Evolutionary conservation across 2,113 vertebrate genomes (phyloP).

Genomic region (Onychorhynchus coronatus): DNA sequence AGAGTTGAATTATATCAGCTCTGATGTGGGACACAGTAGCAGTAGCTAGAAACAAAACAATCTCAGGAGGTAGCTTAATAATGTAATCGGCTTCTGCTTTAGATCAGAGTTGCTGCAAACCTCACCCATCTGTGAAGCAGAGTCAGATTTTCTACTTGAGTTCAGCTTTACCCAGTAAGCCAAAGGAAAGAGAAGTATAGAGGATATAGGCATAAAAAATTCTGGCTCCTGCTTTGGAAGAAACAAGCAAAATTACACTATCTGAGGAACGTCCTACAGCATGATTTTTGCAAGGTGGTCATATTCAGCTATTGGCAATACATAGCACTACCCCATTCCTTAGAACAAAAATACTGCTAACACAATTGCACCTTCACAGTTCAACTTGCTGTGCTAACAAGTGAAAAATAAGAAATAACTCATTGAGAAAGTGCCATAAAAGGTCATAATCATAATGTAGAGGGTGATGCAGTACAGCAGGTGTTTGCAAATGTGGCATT

Average conservation of each 20-base stretch:
- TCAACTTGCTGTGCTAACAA: background rate
- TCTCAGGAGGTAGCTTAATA: background rate
- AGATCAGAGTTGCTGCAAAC: background rate
- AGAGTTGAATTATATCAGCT: background rate
- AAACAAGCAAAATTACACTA: conserved; percentile 1
- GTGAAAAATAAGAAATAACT: background rate
- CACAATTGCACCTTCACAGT: background rate
- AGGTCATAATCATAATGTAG: background rate
- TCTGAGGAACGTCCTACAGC: background rate
- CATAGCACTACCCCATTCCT: background rate
- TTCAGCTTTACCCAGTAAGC: background rate
- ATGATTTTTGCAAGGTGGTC: background rate
- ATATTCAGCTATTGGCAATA: background rate
- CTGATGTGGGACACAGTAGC: background rate
- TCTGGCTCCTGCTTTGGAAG: background rate
- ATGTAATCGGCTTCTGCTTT: background rate
- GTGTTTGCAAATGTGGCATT: background rate
- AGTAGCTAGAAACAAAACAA: background rate
- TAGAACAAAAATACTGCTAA: background rate
- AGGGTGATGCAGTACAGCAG: background rate
- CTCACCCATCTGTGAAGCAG: background rate
- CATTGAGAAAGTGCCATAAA: background rate
- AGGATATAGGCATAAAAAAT: background rate
- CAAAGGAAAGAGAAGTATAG: background rate
- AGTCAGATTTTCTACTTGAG: background rate